Evolutionary conservation across 2,113 vertebrate genomes (phyloP), one percentile per base, ranked within the genome.

Genomic region (Cheilinus undulatus): DNA sequence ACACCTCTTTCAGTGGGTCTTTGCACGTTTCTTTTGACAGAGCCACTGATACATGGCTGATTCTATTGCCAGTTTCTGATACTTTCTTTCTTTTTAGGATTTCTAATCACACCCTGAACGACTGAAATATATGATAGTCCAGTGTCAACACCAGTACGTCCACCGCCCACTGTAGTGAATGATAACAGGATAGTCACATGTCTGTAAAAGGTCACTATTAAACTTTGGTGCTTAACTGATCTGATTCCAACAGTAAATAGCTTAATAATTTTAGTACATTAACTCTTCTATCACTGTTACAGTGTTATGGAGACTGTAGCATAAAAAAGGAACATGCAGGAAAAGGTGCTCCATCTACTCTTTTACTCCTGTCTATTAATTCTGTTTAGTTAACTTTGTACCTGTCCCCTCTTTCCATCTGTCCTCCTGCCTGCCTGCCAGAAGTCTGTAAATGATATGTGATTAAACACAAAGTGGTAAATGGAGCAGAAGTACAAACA

Each of bases 401-500:
- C 72, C 51, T 81, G 60, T 43, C 69, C 56, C 56, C 43, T 48
- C 50, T 38, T 57, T 36, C 61, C 36, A 73, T 67, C 69, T 88
- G 80, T 61, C 61, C 4, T 56, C 40, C 56, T 46, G 76, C 66
- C 69, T 80, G 59, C 38, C 36, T 27, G 32, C 71, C 52, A 62
- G 74, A 50, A 83, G 40, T 61, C 36, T 58, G 75, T 67, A 73
- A 89, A 88, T 79, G 36, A 78, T 69, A 69, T 73, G 34, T 69
- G 86, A 85, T 83, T 58, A 87, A 88, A 86, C 77, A 76, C 68
- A 74, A 77, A 76, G 59, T 63, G 76, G 61, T 90, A 91, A 92
- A 94, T 89, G 85, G 85, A 91, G 90, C 75, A 69, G 87, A 93
- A 93, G 76, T 69, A 78, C 88, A 93, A 93, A 94, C 88, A 89